These are phyloP conservation scores for Drosophila ercepeae DNA, from an alignment of 1,140 invertebrate species.

Conservation along the genomic window DNA sequence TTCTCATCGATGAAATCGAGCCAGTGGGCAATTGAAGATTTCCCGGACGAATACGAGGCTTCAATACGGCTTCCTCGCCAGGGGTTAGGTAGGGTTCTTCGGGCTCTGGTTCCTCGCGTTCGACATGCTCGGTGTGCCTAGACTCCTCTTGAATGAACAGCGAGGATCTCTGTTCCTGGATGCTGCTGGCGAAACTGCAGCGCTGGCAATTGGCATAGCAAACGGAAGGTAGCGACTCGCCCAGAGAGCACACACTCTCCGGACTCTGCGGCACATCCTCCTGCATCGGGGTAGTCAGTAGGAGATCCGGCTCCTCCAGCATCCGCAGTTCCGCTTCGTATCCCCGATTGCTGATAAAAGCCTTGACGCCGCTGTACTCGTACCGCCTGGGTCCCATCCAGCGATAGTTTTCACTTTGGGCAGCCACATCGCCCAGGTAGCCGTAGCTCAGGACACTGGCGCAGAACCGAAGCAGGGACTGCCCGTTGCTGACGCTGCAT, in stretches of 20 bases:
- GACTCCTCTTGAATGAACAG: constrained; percentile 77
- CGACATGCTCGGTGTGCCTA: constrained; percentile 48
- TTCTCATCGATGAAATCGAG: constrained; percentile 30
- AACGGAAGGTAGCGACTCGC: constrained; percentile 49
- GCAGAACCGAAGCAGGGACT: constrained; percentile 88
- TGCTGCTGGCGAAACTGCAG: constrained; percentile 62
- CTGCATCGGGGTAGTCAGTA: constrained; percentile 17
- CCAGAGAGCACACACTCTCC: constrained; percentile 43
- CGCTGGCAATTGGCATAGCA: constrained; percentile 77
- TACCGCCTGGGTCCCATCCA: constrained; percentile 96
- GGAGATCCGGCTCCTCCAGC: constrained; percentile 45
- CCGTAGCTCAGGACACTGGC: constrained; percentile 94
- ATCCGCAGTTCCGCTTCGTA: constrained; percentile 88
- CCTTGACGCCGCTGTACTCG: constrained; percentile 92
- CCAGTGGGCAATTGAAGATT: constrained; percentile 31
- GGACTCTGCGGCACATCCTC: constrained; percentile 50
- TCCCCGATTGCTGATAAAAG: constrained; percentile 88
- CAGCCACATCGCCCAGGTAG: constrained; percentile 93
- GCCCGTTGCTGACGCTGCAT: constrained; percentile 89
- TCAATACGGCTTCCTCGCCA: constrained; percentile 44
- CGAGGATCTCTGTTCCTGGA: constrained; percentile 83
- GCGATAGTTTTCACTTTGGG: constrained; percentile 92
- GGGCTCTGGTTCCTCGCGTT: background rate
- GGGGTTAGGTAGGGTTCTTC: constrained; percentile 22
- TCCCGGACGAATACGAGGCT: constrained; percentile 46